phyloP scores from a whole-genome alignment of 2,797 vertebrate genomes.

The Numenius phaeopus region DNA sequence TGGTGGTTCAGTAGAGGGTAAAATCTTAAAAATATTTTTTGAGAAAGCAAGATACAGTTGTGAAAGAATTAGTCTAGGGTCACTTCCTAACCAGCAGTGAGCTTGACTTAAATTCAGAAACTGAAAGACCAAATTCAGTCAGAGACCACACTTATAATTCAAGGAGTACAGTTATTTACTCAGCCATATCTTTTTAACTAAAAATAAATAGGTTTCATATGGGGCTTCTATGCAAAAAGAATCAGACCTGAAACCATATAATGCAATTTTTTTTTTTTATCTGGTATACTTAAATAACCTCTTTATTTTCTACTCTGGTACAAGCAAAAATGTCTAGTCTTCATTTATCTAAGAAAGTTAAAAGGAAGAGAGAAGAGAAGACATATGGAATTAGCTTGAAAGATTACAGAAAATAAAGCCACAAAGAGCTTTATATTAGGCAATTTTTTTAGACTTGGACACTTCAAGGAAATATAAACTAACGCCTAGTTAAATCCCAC shows the following conservation, averaged over 20 bases:
- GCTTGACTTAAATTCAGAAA: not conserved
- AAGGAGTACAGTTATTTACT: not conserved
- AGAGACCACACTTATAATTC: not conserved
- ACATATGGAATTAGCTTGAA: not conserved
- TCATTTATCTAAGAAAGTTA: not conserved
- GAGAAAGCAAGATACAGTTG: not conserved
- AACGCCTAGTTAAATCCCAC: not conserved
- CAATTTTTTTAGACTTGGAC: not conserved
- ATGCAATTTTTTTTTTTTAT: no score
- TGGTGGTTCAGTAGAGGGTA: not conserved
- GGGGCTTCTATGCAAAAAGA: not conserved
- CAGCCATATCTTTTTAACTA: not conserved
- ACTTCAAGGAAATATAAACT: not conserved
- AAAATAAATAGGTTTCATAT: not conserved
- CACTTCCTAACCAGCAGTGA: not conserved
- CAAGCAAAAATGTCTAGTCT: not conserved
- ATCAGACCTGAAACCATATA: not conserved
- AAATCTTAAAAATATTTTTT: not conserved
- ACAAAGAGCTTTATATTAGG: not conserved
- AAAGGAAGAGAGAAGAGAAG: not conserved
- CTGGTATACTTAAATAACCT: not conserved
- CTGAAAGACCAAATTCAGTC: not conserved
- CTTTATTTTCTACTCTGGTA: not conserved
- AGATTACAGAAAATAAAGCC: not conserved
- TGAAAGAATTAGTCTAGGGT: not conserved